These are phyloP conservation scores for Podarcis raffonei DNA, from an alignment of 2,113 vertebrate species.

Conservation along the genomic window DNA sequence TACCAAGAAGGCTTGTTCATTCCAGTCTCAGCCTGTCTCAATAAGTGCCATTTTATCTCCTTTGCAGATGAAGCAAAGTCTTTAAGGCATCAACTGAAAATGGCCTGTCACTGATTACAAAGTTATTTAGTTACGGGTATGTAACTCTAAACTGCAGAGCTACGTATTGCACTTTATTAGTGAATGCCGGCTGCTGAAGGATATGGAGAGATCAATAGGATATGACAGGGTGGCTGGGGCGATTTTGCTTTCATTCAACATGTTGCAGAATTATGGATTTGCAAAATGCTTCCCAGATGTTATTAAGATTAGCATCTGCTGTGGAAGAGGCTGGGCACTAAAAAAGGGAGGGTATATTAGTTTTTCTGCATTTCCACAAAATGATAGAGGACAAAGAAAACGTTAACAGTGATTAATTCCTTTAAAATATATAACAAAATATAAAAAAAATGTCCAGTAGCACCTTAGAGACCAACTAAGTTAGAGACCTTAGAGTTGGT, in stretches of 20 bases:
- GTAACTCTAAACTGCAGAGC: conserved; percentile 61
- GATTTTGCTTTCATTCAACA: conserved; percentile 40
- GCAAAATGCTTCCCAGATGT: conserved; percentile 24
- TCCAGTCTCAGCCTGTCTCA: conserved; percentile 27
- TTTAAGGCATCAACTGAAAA: conserved; percentile 59
- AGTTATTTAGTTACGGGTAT: conserved; percentile 68
- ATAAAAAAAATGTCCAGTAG: too few relatives aligned
- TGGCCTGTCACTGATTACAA: conserved; percentile 65
- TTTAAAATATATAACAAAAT: not conserved
- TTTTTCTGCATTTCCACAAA: not conserved
- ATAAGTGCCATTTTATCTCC: conserved; percentile 46
- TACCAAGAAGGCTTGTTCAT: conserved; percentile 35
- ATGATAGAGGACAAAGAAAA: not conserved
- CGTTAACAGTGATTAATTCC: not conserved
- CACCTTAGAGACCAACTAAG: too few relatives aligned
- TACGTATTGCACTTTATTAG: conserved; percentile 55
- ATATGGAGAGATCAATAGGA: conserved; percentile 24
- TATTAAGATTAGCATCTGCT: not conserved
- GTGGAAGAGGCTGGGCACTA: not conserved
- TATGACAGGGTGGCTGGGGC: conserved; percentile 21
- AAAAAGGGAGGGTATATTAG: not conserved
- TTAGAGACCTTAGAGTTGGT: too few relatives aligned
- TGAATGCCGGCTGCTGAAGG: conserved; percentile 55
- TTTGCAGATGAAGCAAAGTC: conserved; percentile 58
- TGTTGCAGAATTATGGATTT: conserved; percentile 1